Evolutionary conservation across 2,888 invertebrate species (phyloP).

Genomic region (Heliconius ismenius): DNA sequence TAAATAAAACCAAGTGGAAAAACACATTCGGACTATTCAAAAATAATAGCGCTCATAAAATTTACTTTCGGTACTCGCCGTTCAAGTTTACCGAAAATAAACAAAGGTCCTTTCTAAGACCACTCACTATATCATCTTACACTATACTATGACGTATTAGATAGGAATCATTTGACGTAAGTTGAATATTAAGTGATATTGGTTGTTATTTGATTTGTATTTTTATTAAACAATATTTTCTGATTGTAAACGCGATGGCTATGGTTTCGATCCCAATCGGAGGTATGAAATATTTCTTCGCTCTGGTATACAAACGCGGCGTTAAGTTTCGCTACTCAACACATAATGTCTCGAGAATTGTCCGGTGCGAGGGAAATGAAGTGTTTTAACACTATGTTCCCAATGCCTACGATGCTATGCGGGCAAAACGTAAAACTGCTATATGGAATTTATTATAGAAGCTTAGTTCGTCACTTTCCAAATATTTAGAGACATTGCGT

Average conservation of each 20-base stretch:
- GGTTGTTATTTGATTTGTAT: not conserved
- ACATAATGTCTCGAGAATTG: not conserved
- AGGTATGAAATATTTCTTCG: not conserved
- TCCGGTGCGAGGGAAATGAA: not conserved
- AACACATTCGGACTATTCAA: not conserved
- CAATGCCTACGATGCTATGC: not conserved
- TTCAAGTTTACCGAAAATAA: not conserved
- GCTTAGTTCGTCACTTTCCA: too few relatives aligned
- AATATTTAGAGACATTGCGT: too few relatives aligned
- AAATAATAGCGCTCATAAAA: conserved; percentile 4
- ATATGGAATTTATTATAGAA: too few relatives aligned
- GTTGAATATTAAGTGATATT: not conserved
- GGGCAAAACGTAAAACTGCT: too few relatives aligned
- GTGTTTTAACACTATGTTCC: not conserved
- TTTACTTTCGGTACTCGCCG: not conserved
- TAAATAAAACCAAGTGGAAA: conserved; percentile 7
- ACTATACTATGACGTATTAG: not conserved
- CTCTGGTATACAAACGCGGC: not conserved
- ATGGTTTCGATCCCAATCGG: not conserved
- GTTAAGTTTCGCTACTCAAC: not conserved
- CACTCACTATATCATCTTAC: not conserved
- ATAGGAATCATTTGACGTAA: not conserved
- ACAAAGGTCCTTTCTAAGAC: conserved; percentile 8
- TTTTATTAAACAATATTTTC: not conserved
- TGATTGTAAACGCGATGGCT: conserved; percentile 1